Conservation (phyloP, 2,797 vertebrate genomes). For the Gymnodraco acuticeps region DNA sequence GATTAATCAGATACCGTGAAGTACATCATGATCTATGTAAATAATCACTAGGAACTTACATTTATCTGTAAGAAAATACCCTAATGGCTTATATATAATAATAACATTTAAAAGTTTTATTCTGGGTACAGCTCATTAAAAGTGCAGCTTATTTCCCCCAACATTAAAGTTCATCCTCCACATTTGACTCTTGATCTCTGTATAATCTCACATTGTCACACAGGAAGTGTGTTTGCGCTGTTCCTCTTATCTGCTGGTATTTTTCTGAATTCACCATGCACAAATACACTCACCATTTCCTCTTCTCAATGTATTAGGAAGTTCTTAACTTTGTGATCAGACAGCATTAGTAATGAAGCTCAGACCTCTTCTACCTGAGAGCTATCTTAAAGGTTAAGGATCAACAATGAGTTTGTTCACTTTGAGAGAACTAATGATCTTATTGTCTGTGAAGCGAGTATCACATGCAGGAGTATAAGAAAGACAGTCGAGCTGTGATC, state of each 20-base stretch:
- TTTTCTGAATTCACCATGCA: constrained; percentile 7
- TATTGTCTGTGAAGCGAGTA: constrained; percentile 4
- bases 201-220: background rate
- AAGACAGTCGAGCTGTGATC: background rate
- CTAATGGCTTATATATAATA: background rate
- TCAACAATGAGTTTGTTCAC: background rate
- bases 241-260: constrained; percentile 9
- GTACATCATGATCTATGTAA: background rate
- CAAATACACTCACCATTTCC: constrained; percentile 5
- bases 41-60: background rate
- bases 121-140: background rate
- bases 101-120: background rate
- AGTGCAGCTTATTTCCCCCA: background rate
- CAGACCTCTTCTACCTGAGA: constrained; percentile 5
- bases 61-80: background rate
- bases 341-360: constrained; percentile 14
- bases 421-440: no score
- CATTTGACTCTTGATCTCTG: background rate
- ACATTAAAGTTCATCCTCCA: background rate
- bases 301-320: constrained; percentile 4
- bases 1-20: background rate
- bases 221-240: constrained; percentile 26
- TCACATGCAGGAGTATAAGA: background rate
- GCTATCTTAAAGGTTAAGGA: constrained; percentile 22
- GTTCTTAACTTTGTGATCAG: constrained; percentile 42